These are phyloP conservation scores for Polyergus mexicanus DNA, from an alignment of 1,140 invertebrate genomes.

Conservation along the genomic window DNA sequence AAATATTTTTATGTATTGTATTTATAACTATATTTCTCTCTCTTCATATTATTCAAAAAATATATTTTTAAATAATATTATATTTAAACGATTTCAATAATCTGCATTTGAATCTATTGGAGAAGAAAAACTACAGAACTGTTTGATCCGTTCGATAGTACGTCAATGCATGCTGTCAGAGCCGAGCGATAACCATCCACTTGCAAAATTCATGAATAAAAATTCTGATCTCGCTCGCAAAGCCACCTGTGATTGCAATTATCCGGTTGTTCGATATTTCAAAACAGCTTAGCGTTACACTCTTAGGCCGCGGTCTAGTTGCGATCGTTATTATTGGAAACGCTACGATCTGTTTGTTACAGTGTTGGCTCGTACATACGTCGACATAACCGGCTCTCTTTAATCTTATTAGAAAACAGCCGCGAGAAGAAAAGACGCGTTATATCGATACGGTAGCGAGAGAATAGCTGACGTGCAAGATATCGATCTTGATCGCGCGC, in stretches of 20 bases:
- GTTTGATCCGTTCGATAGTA: conserved; percentile 15
- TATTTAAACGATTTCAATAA: too few relatives aligned
- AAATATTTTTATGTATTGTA: too few relatives aligned
- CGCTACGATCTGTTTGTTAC: conserved; percentile 62
- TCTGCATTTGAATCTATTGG: too few relatives aligned
- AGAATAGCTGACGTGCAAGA: conserved; percentile 54
- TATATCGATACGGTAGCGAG: conserved; percentile 33
- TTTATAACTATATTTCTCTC: too few relatives aligned
- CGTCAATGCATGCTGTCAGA: not conserved
- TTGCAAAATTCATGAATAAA: conserved; percentile 51
- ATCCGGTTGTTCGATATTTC: conserved; percentile 52
- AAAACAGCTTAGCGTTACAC: conserved; percentile 47
- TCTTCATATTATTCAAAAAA: too few relatives aligned
- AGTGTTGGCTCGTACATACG: conserved; percentile 40
- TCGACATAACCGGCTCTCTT: conserved; percentile 64
- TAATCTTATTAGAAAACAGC: conserved; percentile 57
- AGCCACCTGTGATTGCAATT: conserved; percentile 52
- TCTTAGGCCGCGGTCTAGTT: conserved; percentile 58
- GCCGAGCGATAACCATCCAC: conserved; percentile 18
- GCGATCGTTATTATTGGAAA: conserved; percentile 70
- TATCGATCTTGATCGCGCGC: conserved; percentile 13
- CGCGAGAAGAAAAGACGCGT: conserved; percentile 13
- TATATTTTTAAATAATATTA: too few relatives aligned
- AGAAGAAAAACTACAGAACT: not conserved
- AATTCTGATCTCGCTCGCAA: conserved; percentile 27